phyloP scores from a whole-genome alignment of 2,888 invertebrate genomes.

The Pristionchus japonicus region DNA sequence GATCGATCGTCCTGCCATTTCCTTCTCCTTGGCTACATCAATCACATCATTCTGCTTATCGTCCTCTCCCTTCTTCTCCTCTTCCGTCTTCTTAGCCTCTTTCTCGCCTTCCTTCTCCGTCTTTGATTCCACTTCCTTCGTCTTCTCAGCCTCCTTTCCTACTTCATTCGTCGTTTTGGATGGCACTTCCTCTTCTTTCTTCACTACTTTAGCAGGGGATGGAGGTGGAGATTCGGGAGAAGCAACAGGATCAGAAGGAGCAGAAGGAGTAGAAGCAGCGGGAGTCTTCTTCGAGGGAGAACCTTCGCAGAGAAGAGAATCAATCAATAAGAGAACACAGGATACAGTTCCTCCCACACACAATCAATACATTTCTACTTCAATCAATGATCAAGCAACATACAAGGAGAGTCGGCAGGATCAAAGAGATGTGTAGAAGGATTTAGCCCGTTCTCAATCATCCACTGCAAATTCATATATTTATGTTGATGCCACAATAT shows the following conservation, averaged over 20 bases:
- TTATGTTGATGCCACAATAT: no score
- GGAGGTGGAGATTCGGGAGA: not conserved
- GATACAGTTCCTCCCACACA: not conserved
- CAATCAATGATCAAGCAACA: not conserved
- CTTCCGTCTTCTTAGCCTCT: not conserved
- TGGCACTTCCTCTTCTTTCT: not conserved
- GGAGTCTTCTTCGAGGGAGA: not conserved
- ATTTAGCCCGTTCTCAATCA: slow-evolving; percentile 34
- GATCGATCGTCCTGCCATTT: slow-evolving; percentile 44
- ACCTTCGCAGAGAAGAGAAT: slow-evolving; percentile 36
- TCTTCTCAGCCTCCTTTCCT: not conserved
- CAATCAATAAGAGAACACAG: not conserved
- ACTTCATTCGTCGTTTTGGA: not conserved
- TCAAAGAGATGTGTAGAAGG: slow-evolving; percentile 29
- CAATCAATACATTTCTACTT: not conserved
- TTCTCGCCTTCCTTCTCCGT: not conserved
- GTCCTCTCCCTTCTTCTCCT: not conserved
- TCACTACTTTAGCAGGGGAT: not conserved
- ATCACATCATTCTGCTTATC: not conserved
- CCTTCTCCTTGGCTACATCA: slow-evolving; percentile 32
- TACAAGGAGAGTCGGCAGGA: not conserved
- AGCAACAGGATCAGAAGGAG: not conserved
- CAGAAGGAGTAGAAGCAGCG: not conserved
- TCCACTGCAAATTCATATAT: not conserved
- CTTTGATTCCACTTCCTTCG: not conserved